Percentiles rank a stretch among this genome's conserved stretches.
phyloP scores from a whole-genome alignment of 2,888 invertebrate species.

The Drosophila pegasa region DNA sequence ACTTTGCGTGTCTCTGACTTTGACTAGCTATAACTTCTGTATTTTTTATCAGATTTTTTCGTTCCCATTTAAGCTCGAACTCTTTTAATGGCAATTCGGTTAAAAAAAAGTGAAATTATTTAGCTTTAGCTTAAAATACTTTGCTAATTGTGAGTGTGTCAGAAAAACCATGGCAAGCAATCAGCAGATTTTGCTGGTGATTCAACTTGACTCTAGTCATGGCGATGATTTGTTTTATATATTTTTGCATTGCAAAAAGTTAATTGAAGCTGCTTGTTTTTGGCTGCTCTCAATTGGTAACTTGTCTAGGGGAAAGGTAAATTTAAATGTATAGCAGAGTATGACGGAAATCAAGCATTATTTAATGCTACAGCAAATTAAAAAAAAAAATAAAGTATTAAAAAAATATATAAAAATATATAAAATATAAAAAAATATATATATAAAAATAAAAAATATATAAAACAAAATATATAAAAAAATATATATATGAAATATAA shows the following conservation, averaged over 20 bases:
- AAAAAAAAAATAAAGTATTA: no score
- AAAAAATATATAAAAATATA: no score
- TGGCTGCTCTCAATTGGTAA: neutral
- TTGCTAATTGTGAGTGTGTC: slow-evolving; percentile 50
- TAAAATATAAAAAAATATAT: no score
- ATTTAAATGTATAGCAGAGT: neutral
- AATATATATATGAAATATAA: no score
- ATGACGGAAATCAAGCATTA: no score
- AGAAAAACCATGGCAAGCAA: slow-evolving; percentile 55
- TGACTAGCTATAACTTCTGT: no score
- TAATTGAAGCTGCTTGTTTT: slow-evolving; percentile 19
- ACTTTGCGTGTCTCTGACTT: no score
- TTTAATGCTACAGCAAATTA: no score
- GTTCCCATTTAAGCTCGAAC: slow-evolving; percentile 29
- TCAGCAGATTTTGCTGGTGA: slow-evolving; percentile 34
- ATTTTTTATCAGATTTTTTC: no score
- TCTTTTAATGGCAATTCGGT: neutral
- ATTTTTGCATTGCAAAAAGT: neutral
- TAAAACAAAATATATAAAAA: no score
- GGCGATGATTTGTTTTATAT: neutral
- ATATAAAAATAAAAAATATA: no score
- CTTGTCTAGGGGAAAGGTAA: neutral
- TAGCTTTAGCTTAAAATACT: slow-evolving; percentile 1
- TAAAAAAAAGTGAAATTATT: neutral
- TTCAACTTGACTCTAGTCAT: neutral